A percentile compares a stretch with the other conserved stretches of the same genome.
Conservation (phyloP, 2,888 invertebrate genomes). For the Calameuta idolon region DNA sequence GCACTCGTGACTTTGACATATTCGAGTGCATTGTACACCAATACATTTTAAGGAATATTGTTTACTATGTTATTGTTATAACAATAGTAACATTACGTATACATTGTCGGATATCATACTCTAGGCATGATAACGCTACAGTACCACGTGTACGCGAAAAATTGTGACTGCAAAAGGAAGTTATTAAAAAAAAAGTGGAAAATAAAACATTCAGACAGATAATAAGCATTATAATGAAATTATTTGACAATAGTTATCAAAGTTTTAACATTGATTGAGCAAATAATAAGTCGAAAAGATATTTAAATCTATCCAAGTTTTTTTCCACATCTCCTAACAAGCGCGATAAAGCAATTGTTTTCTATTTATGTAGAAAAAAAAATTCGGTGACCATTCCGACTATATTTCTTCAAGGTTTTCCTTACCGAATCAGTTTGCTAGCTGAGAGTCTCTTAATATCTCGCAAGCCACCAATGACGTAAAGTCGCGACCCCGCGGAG, state of each 20-base stretch:
- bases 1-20: background rate
- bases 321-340: too few relatives aligned
- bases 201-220: background rate
- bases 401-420: background rate
- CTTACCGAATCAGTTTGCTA: background rate
- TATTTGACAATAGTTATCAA: background rate
- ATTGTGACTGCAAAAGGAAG: background rate
- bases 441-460: background rate
- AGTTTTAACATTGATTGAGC: background rate
- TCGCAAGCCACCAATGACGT: background rate
- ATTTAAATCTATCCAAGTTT: too few relatives aligned
- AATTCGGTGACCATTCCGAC: background rate
- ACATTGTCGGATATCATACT: background rate
- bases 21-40: background rate
- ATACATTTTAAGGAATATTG: background rate
- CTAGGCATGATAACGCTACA: background rate
- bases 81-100: background rate
- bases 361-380: background rate
- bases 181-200: background rate
- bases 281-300: background rate
- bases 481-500: background rate
- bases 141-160: background rate
- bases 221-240: background rate
- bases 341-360: background rate
- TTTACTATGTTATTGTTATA: background rate